Evolutionary conservation across 2,797 vertebrate species (phyloP), one percentile per base, ranked within the genome.

Genomic region (Leptoclinus maculatus): DNA sequence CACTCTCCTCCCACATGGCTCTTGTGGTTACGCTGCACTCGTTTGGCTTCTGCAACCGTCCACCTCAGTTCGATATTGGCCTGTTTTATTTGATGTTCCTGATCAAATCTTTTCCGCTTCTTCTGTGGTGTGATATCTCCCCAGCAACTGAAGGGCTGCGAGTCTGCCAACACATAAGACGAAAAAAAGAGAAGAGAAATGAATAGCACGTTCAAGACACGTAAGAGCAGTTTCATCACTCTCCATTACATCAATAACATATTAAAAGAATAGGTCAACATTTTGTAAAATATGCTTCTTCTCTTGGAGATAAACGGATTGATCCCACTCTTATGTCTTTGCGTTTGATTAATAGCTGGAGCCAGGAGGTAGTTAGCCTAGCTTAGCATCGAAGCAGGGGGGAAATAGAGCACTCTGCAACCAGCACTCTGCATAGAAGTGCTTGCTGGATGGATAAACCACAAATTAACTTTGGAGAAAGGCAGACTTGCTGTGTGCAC

Each of bases 1-100:
- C 85, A 78, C 86, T 87, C 79, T 89, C 88, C 86, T 89, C 91
- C 94, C 91, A 92, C 95, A 95, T 96, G 93, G 88, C 91, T 88
- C 87, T 91, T 66, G 78, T 66, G 68, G 36, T 68, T 68, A 63
- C 32, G 67, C 78, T 84, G 76, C 73, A 80, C 81, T 78, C 45
- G 67, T 88, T 76, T 79, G 69, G 73, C 78, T 71, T 69, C 82
- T 79, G 82, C 81, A 80, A 77, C 74, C 63, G 43, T 89, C 78
- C 71, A 85, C 87, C 62, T 86, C 74, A 74, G 83, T 66, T 83
- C 41, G 54, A 85, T 86, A 68, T 80, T 81, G 74, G 74, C 51
- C 63, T 53, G 19, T 68, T 88, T 78, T 57, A 27, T 72, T 86
- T 25, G 74, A 78, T 80, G 74, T 63, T 84, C 67, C 66, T 51